Base-by-base conservation (phyloP, 1,140 invertebrate species). In the Lethrus apterus region DNA sequence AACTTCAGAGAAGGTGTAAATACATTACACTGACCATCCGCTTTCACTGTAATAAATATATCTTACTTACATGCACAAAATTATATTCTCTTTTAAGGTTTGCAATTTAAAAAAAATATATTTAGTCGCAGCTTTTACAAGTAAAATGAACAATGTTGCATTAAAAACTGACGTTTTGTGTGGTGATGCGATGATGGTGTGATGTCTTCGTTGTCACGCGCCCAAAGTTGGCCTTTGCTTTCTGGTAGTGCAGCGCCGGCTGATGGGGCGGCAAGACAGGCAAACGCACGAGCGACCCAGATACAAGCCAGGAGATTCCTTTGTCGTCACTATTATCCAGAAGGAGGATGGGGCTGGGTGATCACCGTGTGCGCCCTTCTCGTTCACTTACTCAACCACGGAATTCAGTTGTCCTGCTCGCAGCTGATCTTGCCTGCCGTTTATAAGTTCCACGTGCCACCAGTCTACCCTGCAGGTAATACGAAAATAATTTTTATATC, bases 281-380 rank as follows among this genome's bases (percentile, higher is more conserved):
- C 48, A 11, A 48, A 51, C 11, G 26, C 53, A 14, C 55, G 53
- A 42, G 49, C 50, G 3, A 50, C 53, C 2, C 56, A 63, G 51
- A 53, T 62, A 11, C 62, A 64, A 48, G 62, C 62, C 9, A 43
- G 62, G 5, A 49, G 62, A 23, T 46, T 64, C 8, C 48, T 64
- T 5, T 64, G 62, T 40, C 56, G 80, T 8, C 81, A 86, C 58
- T 85, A 84, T 65, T 86, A 85, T 62, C 83, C 83, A 0, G 84
- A 87, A 58, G 84, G 83, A 1, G 84, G 84, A 2, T 89, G 85
- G 84, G 86, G 86, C 1, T 89, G 83, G 83, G 76, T 84, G 14
- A 75, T 88, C 4, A 71, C 81, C 0, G 67, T 69, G 0, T 82
- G 80, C 11, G 78, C 79, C 2, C 70, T 81, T 9, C 55, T 83